These are phyloP conservation scores for Pagrus major DNA, from an alignment of 2,113 vertebrate genomes.

Conservation along the genomic window DNA sequence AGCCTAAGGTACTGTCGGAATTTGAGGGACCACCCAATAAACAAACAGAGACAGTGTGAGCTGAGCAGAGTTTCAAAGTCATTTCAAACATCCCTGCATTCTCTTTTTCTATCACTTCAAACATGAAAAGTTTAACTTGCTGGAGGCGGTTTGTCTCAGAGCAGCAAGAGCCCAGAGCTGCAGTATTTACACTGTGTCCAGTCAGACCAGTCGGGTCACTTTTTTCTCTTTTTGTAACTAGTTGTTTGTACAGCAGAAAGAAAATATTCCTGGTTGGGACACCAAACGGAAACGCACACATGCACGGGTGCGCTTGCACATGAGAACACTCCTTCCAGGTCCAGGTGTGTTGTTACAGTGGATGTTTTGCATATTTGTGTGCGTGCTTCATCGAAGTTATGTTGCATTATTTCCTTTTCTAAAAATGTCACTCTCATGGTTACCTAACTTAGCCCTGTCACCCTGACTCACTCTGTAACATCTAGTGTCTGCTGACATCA, in stretches of 20 bases:
- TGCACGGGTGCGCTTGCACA: neutral
- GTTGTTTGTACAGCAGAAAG: slow-evolving; percentile 41
- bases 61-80: neutral
- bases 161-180: neutral
- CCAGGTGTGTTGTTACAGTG: slow-evolving; percentile 40
- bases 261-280: slow-evolving; percentile 18
- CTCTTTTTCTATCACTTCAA: slow-evolving; percentile 3
- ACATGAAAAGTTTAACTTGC: slow-evolving; percentile 13
- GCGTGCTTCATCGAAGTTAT: slow-evolving; percentile 8
- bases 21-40: slow-evolving; percentile 76
- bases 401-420: neutral
- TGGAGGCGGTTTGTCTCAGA: slow-evolving; percentile 21
- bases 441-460: neutral
- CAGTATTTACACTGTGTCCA: slow-evolving; percentile 50
- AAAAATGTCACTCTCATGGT: neutral
- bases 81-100: slow-evolving; percentile 20
- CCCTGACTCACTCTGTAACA: slow-evolving; percentile 8
- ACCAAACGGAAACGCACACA: slow-evolving; percentile 3
- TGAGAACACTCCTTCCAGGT: slow-evolving; percentile 37
- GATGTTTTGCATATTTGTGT: slow-evolving; percentile 46
- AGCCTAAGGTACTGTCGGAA: slow-evolving; percentile 67
- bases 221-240: slow-evolving; percentile 31
- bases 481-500: slow-evolving; percentile 43
- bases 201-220: slow-evolving; percentile 63
- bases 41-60: slow-evolving; percentile 62